These are phyloP conservation scores for Sclerodermus sp. DNA, from an alignment of 2,888 invertebrate species.

Conservation along the genomic window DNA sequence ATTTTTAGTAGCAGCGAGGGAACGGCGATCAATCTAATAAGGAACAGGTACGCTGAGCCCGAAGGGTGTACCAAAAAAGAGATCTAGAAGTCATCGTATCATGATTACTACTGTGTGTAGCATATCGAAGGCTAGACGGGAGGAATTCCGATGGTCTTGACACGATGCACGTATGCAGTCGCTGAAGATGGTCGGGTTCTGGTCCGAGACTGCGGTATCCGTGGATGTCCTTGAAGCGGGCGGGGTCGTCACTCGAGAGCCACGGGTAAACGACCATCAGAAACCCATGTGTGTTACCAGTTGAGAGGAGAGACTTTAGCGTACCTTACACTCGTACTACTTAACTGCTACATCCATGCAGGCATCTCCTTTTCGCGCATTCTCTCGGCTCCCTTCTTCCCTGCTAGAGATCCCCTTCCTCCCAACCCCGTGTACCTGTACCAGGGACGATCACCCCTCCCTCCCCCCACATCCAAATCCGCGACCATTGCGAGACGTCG, in stretches of 20 bases:
- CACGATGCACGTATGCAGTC: constrained; percentile 36
- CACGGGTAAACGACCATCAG: constrained; percentile 56
- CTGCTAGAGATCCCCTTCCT: not conserved
- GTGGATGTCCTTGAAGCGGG: constrained; percentile 55
- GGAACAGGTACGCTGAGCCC: too few relatives aligned
- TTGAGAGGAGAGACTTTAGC: constrained; percentile 26
- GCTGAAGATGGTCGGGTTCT: constrained; percentile 44
- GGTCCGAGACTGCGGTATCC: constrained; percentile 44
- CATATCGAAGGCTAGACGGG: constrained; percentile 26
- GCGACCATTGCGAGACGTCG: too few relatives aligned
- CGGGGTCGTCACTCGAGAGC: constrained; percentile 56
- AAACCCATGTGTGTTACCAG: constrained; percentile 42
- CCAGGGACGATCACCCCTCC: too few relatives aligned
- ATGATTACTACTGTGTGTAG: too few relatives aligned
- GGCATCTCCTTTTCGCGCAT: constrained; percentile 12
- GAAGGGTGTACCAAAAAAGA: too few relatives aligned
- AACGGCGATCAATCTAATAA: too few relatives aligned
- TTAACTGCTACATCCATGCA: constrained; percentile 29
- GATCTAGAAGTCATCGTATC: too few relatives aligned
- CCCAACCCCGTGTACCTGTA: not conserved
- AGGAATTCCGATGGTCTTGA: constrained; percentile 40
- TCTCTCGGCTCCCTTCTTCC: constrained; percentile 1
- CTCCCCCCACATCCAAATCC: too few relatives aligned
- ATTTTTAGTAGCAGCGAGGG: too few relatives aligned
- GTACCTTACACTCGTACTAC: constrained; percentile 33